Evolutionary conservation across 2,888 invertebrate genomes (phyloP).

Genomic region (Dryocosmus kuriphilus): DNA sequence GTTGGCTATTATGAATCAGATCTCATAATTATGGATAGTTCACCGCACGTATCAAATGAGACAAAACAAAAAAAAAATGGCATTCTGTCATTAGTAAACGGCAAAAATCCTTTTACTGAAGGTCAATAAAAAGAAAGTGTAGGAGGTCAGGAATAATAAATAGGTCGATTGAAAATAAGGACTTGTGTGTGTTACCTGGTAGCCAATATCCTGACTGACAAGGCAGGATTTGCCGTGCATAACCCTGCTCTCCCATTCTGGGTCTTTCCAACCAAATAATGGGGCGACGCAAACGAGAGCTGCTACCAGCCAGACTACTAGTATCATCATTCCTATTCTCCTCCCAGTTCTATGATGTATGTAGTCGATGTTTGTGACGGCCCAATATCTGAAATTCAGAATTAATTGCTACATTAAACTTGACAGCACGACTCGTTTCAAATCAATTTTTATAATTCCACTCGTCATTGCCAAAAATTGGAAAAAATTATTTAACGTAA

Average conservation of each 20-base stretch:
- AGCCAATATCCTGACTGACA: conserved; percentile 91
- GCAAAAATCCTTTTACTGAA: background rate
- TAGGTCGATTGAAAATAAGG: background rate
- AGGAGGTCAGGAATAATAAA: background rate
- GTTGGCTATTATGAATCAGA: background rate
- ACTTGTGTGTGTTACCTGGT: conserved; percentile 72
- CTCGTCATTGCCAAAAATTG: background rate
- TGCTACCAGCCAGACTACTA: conserved; percentile 90
- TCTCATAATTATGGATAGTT: background rate
- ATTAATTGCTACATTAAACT: background rate
- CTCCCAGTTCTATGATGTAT: conserved; percentile 89
- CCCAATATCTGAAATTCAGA: conserved; percentile 86
- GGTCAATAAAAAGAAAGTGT: background rate
- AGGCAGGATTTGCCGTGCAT: conserved; percentile 85
- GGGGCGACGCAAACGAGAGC: conserved; percentile 93
- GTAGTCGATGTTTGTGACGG: conserved; percentile 94
- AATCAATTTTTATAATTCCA: background rate
- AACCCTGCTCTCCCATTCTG: conserved; percentile 80
- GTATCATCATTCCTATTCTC: conserved; percentile 89
- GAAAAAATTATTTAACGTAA: background rate
- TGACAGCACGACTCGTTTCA: background rate
- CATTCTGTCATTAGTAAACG: background rate
- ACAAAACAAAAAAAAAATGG: background rate
- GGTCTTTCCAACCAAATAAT: conserved; percentile 90
- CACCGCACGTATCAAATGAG: background rate